Conservation (phyloP, 1,140 invertebrate species). For the Bombyx mandarina region DNA sequence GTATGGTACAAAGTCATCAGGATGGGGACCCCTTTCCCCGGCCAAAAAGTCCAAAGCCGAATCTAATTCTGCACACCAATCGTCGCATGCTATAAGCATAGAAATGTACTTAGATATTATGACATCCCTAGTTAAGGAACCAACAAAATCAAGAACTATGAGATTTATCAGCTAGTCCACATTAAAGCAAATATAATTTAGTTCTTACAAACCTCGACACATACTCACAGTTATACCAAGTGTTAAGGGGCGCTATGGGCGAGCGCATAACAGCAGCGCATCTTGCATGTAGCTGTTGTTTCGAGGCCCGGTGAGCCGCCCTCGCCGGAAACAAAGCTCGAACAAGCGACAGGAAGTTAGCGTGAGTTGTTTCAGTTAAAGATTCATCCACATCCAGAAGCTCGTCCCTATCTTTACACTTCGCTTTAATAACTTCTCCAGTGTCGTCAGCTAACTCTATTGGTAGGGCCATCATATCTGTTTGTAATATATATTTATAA, state of each 20-base stretch:
- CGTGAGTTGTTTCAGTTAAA: constrained; percentile 78
- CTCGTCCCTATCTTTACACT: constrained; percentile 57
- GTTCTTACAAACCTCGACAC: too few relatives aligned
- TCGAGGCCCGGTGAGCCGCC: constrained; percentile 84
- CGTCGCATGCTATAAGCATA: constrained; percentile 69
- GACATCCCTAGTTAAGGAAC: too few relatives aligned
- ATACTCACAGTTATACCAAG: constrained; percentile 78
- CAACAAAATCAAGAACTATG: too few relatives aligned
- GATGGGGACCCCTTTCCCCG: constrained; percentile 85
- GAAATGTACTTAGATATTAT: too few relatives aligned
- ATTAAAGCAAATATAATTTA: too few relatives aligned
- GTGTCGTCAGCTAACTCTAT: constrained; percentile 54
- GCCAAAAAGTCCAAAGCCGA: constrained; percentile 90
- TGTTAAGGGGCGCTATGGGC: constrained; percentile 85
- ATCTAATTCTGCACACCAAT: constrained; percentile 84
- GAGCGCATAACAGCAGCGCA: constrained; percentile 86
- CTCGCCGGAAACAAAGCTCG: constrained; percentile 87
- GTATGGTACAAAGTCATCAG: constrained; percentile 93
- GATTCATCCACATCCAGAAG: constrained; percentile 69
- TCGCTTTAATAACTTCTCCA: constrained; percentile 41
- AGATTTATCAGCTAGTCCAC: too few relatives aligned
- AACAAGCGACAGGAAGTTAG: constrained; percentile 86
- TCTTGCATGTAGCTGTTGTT: constrained; percentile 80
- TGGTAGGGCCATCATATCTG: constrained; percentile 63
- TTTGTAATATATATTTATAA: neutral